Conservation (phyloP, 2,797 vertebrate species). For the Coracias cyanogaster region DNA sequence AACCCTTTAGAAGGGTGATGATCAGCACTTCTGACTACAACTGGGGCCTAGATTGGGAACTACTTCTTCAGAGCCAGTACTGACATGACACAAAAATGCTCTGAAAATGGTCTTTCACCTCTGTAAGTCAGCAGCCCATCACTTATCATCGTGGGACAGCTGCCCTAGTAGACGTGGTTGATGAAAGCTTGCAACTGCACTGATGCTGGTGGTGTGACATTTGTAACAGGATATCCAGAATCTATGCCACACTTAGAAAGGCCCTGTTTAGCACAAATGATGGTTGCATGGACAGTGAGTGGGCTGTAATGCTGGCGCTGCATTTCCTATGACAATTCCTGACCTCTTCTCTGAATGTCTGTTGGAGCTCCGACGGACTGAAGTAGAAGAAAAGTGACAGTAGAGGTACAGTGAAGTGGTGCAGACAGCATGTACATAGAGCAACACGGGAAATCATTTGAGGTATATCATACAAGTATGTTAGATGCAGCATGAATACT, state of each 20-base stretch:
- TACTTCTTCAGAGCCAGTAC: neutral
- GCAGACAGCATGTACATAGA: neutral
- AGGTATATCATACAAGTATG: neutral
- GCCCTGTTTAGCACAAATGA: neutral
- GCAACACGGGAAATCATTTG: neutral
- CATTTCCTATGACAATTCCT: neutral
- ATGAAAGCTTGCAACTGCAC: neutral
- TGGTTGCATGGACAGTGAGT: neutral
- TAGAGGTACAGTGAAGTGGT: neutral
- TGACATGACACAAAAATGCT: neutral
- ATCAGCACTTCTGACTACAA: neutral
- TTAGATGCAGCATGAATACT: neutral
- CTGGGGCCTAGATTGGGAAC: neutral
- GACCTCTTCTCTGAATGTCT: neutral
- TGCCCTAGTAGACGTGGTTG: neutral
- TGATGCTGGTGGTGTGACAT: neutral
- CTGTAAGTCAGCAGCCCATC: neutral
- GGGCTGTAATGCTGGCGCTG: neutral
- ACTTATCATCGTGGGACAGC: neutral
- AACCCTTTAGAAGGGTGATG: neutral
- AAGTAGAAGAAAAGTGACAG: neutral
- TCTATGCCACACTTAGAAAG: neutral
- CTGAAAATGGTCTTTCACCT: neutral
- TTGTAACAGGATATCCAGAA: neutral
- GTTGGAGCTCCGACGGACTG: neutral